Conservation (phyloP, 2,888 invertebrate species). For the Antheraea assamensis region DNA sequence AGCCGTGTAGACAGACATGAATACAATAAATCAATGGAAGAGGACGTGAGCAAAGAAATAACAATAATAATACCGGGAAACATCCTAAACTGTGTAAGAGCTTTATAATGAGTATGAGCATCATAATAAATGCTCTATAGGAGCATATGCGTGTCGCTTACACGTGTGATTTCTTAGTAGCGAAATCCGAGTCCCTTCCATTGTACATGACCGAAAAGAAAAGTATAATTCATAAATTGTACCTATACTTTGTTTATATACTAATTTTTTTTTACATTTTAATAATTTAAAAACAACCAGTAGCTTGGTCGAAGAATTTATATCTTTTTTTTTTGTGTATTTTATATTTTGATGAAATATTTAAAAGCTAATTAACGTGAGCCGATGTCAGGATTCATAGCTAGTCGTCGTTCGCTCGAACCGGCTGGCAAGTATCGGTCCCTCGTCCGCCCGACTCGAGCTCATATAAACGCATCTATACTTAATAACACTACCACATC, state of each 20-base stretch:
- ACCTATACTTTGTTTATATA: constrained; percentile 81
- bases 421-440: constrained; percentile 69
- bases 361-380: constrained; percentile 82
- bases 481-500: constrained; percentile 76
- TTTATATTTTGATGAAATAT: constrained; percentile 83
- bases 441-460: constrained; percentile 69
- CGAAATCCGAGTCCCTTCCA: constrained; percentile 68
- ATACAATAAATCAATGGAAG: constrained; percentile 79
- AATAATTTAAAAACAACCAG: constrained; percentile 83
- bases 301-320: constrained; percentile 80
- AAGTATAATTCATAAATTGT: constrained; percentile 82
- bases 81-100: constrained; percentile 63
- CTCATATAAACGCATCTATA: constrained; percentile 76
- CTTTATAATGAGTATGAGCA: constrained; percentile 46
- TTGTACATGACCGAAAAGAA: constrained; percentile 78
- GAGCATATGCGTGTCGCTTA: constrained; percentile 34
- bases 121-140: constrained; percentile 24
- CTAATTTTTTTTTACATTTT: constrained; percentile 83
- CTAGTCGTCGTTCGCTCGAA: constrained; percentile 81
- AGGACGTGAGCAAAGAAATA: constrained; percentile 79
- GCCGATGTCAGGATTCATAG: constrained; percentile 83
- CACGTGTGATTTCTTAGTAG: constrained; percentile 57
- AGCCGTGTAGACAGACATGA: constrained; percentile 65
- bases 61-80: constrained; percentile 58
- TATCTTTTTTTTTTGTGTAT: constrained; percentile 82